Conservation (phyloP, 2,113 vertebrate species). For the Sceloporus tristichus region DNA sequence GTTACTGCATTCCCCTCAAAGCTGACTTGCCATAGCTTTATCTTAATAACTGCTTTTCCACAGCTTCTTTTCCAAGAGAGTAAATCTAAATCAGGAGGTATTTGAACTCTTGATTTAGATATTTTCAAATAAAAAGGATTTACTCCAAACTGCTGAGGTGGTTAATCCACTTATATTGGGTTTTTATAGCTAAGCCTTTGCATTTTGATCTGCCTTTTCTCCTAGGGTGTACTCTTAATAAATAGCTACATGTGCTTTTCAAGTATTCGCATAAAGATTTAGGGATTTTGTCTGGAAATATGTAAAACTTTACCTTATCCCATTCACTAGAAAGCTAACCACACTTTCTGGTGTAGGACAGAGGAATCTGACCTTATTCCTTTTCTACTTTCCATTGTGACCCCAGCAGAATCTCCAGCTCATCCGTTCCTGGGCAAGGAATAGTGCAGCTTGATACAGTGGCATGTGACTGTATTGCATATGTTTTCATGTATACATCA, state of each 20-base stretch:
- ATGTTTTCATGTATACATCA: background rate
- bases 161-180: constrained; percentile 35
- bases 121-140: constrained; percentile 63
- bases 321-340: constrained; percentile 20
- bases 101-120: constrained; percentile 51
- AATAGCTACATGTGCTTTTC: constrained; percentile 51
- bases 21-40: constrained; percentile 20
- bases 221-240: constrained; percentile 43
- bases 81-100: constrained; percentile 42
- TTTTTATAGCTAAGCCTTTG: constrained; percentile 56
- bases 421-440: background rate
- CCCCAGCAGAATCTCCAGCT: constrained; percentile 7
- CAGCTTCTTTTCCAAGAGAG: constrained; percentile 34
- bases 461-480: too few species aligned
- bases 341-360: background rate
- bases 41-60: constrained; percentile 42
- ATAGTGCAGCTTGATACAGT: background rate
- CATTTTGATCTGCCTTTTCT: constrained; percentile 45
- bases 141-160: constrained; percentile 48
- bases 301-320: constrained; percentile 22
- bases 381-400: background rate
- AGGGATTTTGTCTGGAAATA: constrained; percentile 47
- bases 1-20: constrained; percentile 35
- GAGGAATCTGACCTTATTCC: background rate
- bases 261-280: constrained; percentile 54